Percentiles rank a stretch among this genome's conserved stretches.
Evolutionary conservation across 2,888 invertebrate genomes (phyloP).

Genomic region (Spodoptera picta): DNA sequence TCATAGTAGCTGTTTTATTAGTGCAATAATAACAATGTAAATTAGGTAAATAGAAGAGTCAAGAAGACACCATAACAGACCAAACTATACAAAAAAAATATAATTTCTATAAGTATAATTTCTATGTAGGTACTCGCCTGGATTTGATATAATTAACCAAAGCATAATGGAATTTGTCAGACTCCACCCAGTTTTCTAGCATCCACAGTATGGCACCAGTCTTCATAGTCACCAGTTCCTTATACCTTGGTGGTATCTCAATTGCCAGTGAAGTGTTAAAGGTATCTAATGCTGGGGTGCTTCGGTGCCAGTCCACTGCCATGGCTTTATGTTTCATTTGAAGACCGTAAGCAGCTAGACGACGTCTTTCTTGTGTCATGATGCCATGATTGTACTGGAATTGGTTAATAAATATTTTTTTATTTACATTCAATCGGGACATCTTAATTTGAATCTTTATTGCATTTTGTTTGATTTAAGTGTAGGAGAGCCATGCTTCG

Average conservation of each 20-base stretch:
- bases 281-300: slow-evolving; percentile 71
- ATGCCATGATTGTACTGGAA: slow-evolving; percentile 73
- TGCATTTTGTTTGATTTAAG: too few species aligned
- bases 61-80: too few species aligned
- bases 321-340: slow-evolving; percentile 79
- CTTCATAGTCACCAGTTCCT: slow-evolving; percentile 78
- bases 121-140: slow-evolving; percentile 48
- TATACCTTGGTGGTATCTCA: slow-evolving; percentile 75
- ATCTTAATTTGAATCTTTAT: too few species aligned
- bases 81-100: too few species aligned
- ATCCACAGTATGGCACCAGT: slow-evolving; percentile 84
- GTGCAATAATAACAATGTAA: too few species aligned
- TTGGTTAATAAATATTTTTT: not conserved
- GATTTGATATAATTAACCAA: slow-evolving; percentile 79
- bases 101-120: too few species aligned
- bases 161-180: slow-evolving; percentile 73
- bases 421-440: too few species aligned
- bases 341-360: slow-evolving; percentile 71
- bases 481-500: too few species aligned
- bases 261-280: slow-evolving; percentile 76
- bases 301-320: slow-evolving; percentile 76
- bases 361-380: slow-evolving; percentile 49
- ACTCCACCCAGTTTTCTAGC: slow-evolving; percentile 82
- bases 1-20: too few species aligned
- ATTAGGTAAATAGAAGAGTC: too few species aligned